Evolutionary conservation across 2,113 vertebrate species (phyloP), one percentile per base, ranked within the genome.

Genomic region (Sapajus apella): DNA sequence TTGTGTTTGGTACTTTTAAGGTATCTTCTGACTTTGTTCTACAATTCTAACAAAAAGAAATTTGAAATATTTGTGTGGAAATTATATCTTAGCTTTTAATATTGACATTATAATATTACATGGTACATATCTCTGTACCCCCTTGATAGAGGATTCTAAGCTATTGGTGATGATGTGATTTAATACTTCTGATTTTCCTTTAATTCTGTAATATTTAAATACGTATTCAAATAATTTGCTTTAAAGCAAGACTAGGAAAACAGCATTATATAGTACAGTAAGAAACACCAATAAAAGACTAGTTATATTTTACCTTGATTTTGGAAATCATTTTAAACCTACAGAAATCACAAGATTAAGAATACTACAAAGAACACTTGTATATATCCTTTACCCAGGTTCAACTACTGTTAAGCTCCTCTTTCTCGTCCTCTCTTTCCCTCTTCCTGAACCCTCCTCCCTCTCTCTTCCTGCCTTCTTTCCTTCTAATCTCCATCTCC

Each of bases 301-400:
- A 37, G 20, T 58, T 86, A 45, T 75, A 61, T 56, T 25, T 52
- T 90, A 50, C 23, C 17, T 37, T 95, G 61, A 55, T 20, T 75
- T 93, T 75, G 21, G 23, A 58, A 70, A 75, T 61, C 4, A 87
- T 97, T 96, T 88, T 55, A 96, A 92, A 82, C 16, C 45, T 75
- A 55, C 2, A 88, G n/a, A 96, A 68, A 81, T 83, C 70, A 2
- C 13, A 58, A 73, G 10, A 81, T 61, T 58, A 79, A 73, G 17
- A 87, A 47, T 50, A 35, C 27, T 83, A 5, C 35, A 89, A 23
- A 47, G 5, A 47, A 40, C 12, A 72, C 21, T 85, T 45, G 10
- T 30, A 75, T 87, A 52, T 58, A 43, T 75, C 8, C 6, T 90
- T 84, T 91, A 40, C 13, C 27, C 21, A 72, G 8, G 23, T 23